Evolutionary conservation across 1,140 invertebrate genomes (phyloP).

Genomic region (Arctopsyche grandis): DNA sequence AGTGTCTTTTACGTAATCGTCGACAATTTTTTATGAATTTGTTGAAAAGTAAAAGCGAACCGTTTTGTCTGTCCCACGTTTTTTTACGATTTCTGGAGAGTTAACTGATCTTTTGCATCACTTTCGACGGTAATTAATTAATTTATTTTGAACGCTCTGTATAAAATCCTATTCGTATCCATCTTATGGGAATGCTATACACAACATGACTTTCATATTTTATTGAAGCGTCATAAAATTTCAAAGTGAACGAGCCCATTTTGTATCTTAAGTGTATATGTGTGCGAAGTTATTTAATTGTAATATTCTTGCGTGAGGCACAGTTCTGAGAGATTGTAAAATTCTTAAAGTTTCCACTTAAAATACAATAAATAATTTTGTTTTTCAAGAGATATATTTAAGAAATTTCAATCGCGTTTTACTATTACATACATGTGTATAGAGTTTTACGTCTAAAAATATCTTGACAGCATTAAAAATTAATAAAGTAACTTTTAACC

Average conservation of each 20-base stretch:
- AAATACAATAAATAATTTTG: too few relatives aligned
- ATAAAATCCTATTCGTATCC: not conserved
- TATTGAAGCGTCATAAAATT: constrained; percentile 10
- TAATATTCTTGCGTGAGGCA: too few relatives aligned
- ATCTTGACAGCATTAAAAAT: too few relatives aligned
- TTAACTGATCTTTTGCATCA: constrained; percentile 15
- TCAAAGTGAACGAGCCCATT: not conserved
- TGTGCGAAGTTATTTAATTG: too few relatives aligned
- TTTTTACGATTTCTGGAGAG: not conserved
- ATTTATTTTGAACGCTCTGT: not conserved
- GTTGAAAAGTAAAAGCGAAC: not conserved
- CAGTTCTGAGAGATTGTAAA: too few relatives aligned
- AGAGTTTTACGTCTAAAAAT: too few relatives aligned
- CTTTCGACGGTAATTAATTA: constrained; percentile 15
- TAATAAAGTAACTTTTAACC: too few relatives aligned
- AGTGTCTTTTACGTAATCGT: not conserved
- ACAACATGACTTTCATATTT: constrained; percentile 19
- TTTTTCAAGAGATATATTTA: too few relatives aligned
- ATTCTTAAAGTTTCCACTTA: too few relatives aligned
- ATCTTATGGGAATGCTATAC: not conserved
- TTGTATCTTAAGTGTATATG: not conserved
- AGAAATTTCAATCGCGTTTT: too few relatives aligned
- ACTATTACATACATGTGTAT: too few relatives aligned
- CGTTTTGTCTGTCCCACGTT: constrained; percentile 9
- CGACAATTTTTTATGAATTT: not conserved